Conservation (phyloP, 1,140 invertebrate species). For the Globodera rostochiensis region DNA sequence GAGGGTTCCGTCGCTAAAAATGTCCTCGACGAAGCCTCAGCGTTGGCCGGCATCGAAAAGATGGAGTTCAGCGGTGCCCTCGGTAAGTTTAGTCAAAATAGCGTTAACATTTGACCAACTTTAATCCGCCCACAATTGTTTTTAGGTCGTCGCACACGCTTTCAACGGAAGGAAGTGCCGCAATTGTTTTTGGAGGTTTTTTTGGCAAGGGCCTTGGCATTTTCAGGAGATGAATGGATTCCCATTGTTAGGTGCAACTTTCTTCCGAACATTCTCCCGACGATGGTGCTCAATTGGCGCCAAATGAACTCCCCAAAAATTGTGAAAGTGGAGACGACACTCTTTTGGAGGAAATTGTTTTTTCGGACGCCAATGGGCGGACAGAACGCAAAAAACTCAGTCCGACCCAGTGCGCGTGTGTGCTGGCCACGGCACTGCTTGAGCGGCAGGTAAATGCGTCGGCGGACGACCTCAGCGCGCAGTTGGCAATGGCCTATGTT, state of each 20-base stretch:
- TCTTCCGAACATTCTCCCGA: too few species aligned
- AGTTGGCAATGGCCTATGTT: slow-evolving; percentile 21
- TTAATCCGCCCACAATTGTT: background rate
- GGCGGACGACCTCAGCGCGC: slow-evolving; percentile 3
- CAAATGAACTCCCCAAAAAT: slow-evolving; percentile 26
- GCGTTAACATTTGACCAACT: too few species aligned
- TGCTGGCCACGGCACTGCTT: slow-evolving; percentile 10
- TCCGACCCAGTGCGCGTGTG: slow-evolving; percentile 15
- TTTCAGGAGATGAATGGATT: too few species aligned
- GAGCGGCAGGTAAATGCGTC: background rate
- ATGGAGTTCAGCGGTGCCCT: slow-evolving; percentile 30
- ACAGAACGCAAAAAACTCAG: slow-evolving; percentile 6
- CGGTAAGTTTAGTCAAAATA: background rate
- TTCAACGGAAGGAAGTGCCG: slow-evolving; percentile 29
- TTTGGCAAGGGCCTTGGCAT: background rate
- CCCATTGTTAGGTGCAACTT: too few species aligned
- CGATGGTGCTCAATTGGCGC: background rate
- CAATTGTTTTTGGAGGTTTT: slow-evolving; percentile 32
- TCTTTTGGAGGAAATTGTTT: slow-evolving; percentile 25
- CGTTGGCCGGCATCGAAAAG: slow-evolving; percentile 27
- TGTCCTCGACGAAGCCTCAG: slow-evolving; percentile 21
- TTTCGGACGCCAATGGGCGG: slow-evolving; percentile 17
- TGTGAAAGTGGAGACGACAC: slow-evolving; percentile 35
- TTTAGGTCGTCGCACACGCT: slow-evolving; percentile 33
- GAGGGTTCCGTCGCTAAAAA: slow-evolving; percentile 15